Conservation (phyloP, 2,888 invertebrate species). For the Galerucella calmariensis region DNA sequence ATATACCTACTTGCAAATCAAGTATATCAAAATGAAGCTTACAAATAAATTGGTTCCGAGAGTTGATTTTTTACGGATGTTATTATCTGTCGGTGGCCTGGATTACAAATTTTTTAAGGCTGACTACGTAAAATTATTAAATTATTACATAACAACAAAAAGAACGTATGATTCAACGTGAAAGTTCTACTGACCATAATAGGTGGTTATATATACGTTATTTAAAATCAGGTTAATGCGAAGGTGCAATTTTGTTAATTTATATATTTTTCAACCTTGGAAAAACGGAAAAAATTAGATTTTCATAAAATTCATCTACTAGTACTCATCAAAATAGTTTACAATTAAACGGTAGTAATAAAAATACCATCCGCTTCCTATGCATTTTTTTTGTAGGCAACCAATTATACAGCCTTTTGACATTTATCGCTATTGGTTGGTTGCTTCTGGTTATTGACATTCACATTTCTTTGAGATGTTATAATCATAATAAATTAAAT, state of each 20-base stretch:
- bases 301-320: too few relatives aligned
- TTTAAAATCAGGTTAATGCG: conserved; percentile 3
- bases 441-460: neutral
- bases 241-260: neutral
- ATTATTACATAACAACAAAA: neutral
- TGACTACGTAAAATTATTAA: neutral
- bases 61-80: neutral
- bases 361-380: neutral
- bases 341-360: too few relatives aligned
- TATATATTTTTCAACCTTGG: neutral
- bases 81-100: neutral
- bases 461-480: conserved; percentile 6
- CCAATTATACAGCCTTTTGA: conserved; percentile 5
- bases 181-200: conserved; percentile 10
- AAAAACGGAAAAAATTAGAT: neutral
- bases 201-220: neutral
- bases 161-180: conserved; percentile 7
- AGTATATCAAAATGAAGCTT: neutral
- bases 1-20: neutral
- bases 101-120: neutral
- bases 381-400: neutral
- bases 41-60: neutral
- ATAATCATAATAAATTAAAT: neutral
- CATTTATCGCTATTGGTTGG: conserved; percentile 2
- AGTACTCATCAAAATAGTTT: neutral